Evolutionary conservation across 2,888 invertebrate genomes (phyloP), one percentile per base, ranked within the genome.

Genomic region (Drosophila lacicola): DNA sequence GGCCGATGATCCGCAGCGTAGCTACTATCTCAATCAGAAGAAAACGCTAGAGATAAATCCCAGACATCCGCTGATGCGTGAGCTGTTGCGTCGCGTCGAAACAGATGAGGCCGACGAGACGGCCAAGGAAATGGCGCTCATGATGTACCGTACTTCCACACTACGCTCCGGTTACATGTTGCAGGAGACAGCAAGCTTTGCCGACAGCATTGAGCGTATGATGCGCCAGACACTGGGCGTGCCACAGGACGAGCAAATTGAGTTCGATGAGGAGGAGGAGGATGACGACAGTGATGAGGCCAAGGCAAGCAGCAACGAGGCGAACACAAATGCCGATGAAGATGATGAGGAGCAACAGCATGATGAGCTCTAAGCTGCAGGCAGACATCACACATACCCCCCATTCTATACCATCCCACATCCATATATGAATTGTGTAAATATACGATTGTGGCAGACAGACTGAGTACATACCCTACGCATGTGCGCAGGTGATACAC

Each of bases 1-100:
- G 92, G 92, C 96, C 4, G 97, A 98, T 90, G 98, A 98, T 93
- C 96, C 97, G 37, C 97, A 98, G 91, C 95, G 97, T 90, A 95
- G 95, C 86, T 93, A 97, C 92, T 98, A 98, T 92, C 93, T 98
- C 46, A 96, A 95, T 90, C 98, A 98, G 93, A 99, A 98, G 95
- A 99, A 99, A 93, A 97, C 97, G 53, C 93, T 99, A 81, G 99
- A 99, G 94, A 96, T 99, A 86, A 99, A 99, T 93, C 98, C 99
- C 44, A 94, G 98, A 56, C 99, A 99, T 94, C 99, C 99, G 25
- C 94, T 99, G 53, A 96, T 99, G 90, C 96, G 96, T 82, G 98
- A 99, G 93, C 94, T 99, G 77, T 93, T 98, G 91, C 95, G 96
- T 34, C 94, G 97, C 85, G 96, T 99, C 19, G 94, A 94, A 73